phyloP scores from a whole-genome alignment of 2,113 vertebrate genomes.

The Epinephelus lanceolatus region DNA sequence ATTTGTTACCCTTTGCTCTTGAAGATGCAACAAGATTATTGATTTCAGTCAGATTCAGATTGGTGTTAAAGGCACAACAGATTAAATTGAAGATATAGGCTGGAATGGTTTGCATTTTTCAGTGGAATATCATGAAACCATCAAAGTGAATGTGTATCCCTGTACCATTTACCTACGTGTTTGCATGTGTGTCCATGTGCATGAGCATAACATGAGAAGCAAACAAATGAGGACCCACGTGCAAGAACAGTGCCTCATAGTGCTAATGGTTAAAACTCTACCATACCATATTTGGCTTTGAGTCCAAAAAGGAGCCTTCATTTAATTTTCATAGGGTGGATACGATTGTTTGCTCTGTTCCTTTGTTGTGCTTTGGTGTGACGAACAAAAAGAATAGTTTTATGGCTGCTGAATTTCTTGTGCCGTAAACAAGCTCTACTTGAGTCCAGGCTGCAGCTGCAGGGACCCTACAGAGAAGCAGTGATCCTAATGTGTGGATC shows the following conservation, averaged over 20 bases:
- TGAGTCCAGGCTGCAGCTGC: slow-evolving; percentile 9
- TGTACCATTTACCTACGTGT: not conserved
- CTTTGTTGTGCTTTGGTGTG: not conserved
- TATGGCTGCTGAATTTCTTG: not conserved
- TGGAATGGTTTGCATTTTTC: not conserved
- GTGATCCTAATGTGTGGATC: slow-evolving; percentile 45
- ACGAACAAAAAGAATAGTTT: not conserved
- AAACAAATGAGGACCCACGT: not conserved
- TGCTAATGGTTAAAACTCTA: not conserved
- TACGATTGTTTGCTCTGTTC: not conserved
- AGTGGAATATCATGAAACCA: slow-evolving; percentile 4
- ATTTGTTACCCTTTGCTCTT: not conserved
- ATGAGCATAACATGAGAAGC: not conserved
- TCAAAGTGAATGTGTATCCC: not conserved
- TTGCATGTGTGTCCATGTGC: not conserved
- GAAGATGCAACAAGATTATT: slow-evolving; percentile 4
- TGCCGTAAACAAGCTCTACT: not conserved
- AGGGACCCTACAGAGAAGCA: slow-evolving; percentile 31
- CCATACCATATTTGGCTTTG: not conserved
- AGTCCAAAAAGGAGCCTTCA: not conserved
- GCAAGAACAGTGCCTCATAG: not conserved
- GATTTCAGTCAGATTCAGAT: not conserved
- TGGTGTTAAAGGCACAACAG: not conserved
- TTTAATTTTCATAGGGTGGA: slow-evolving; percentile 2
- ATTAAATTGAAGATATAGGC: not conserved